phyloP scores from a whole-genome alignment of 2,888 invertebrate species.

The Chesias legatella region DNA sequence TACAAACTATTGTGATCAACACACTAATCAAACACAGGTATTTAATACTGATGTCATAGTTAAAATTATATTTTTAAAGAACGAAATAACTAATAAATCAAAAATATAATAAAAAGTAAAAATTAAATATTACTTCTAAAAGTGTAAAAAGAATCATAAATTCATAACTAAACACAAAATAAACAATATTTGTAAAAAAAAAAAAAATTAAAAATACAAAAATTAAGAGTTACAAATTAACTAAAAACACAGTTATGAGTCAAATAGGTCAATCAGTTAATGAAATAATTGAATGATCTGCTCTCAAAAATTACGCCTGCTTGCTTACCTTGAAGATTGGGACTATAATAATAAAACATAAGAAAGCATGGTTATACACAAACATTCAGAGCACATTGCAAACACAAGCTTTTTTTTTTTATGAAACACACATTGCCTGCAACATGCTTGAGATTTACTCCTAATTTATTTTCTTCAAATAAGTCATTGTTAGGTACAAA shows the following conservation, averaged over 20 bases:
- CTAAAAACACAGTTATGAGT: no score
- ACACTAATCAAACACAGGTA: constrained; percentile 14
- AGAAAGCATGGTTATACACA: constrained; percentile 39
- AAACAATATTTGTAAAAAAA: no score
- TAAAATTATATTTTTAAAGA: no score
- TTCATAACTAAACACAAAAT: no score
- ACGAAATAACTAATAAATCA: no score
- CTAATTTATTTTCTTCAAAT: constrained; percentile 4
- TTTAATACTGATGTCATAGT: neutral
- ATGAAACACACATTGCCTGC: constrained; percentile 46
- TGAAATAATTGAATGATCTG: neutral
- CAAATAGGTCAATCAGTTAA: no score
- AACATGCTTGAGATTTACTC: constrained; percentile 41
- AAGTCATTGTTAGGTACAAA: constrained; percentile 26
- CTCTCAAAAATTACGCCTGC: constrained; percentile 15
- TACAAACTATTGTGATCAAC: constrained; percentile 15
- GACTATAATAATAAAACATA: constrained; percentile 13
- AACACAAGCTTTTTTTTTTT: constrained; percentile 47
- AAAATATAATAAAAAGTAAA: no score
- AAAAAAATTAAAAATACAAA: no score
- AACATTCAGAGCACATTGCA: constrained; percentile 54
- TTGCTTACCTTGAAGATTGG: constrained; percentile 22
- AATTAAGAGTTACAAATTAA: no score
- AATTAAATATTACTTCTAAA: no score
- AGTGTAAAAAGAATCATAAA: no score